Evolutionary conservation across 2,888 invertebrate species (phyloP), one percentile per base, ranked within the genome.

Genomic region (Chrysina gloriosa): DNA sequence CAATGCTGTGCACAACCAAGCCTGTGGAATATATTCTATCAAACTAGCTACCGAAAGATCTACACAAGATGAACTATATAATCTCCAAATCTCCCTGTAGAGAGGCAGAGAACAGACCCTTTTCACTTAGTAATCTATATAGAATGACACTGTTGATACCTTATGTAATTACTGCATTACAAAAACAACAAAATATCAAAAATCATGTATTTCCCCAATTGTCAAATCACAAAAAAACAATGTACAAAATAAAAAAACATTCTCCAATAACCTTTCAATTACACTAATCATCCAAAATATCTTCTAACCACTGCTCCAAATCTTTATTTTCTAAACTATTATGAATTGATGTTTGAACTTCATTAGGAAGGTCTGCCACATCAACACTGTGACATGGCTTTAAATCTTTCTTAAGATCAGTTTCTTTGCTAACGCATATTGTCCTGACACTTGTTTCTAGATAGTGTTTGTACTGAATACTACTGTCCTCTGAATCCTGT

Each of bases 281-380:
- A n/a, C 11, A 34, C 67, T 73, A 77, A 65, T 74, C 73, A 63
- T 74, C 76, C 67, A 78, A 74, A 73, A 78, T 72, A 71, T 77
- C 75, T 72, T 78, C 78, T 50, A 78, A 65, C 77, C 77, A 78
- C 16, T 76, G 50, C 54, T 77, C 77, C 61, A 78, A 70, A 27
- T 73, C 74, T 21, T 74, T 52, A 36, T 11, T 66, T 54, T 66
- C 63, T 14, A 14, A 19, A 21, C 11, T 56, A 14, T 27, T 27
- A 16, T 2, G 34, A 27, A 14, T 27, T n/a, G 31, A 5, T 34
- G 9, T 3, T 36, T n/a, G 29, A 19, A 2, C 34, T 47, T 45
- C 16, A 7, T 16, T 63, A 14, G 5, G 2, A 23, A 9, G n/a
- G 21, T 25, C 21, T 9, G 7, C 3, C 11, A 6, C 5, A 16